Percentiles rank a stretch among this genome's conserved stretches.
Evolutionary conservation across 2,113 vertebrate genomes (phyloP).

Genomic region (Psophia crepitans): DNA sequence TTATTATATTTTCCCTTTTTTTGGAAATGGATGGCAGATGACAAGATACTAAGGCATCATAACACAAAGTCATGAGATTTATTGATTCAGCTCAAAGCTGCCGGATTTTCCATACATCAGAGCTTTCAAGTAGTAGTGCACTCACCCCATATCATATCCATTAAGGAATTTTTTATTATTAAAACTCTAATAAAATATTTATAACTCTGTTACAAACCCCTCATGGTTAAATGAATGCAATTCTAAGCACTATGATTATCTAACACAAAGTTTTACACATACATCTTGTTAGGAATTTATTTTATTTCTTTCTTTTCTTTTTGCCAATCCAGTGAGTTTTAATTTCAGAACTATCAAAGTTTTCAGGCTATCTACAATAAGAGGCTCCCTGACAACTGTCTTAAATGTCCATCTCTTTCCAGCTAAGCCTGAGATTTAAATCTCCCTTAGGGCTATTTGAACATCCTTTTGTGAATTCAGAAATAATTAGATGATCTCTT

Average conservation of each 20-base stretch:
- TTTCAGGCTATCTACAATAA: background rate
- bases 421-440: conserved; percentile 49
- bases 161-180: conserved; percentile 69
- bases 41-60: conserved; percentile 54
- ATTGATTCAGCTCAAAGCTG: conserved; percentile 69
- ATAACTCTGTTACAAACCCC: conserved; percentile 66
- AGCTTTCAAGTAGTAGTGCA: conserved; percentile 51
- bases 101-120: conserved; percentile 60
- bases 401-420: background rate
- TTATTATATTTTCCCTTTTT: conserved; percentile 38
- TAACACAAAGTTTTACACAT: conserved; percentile 42
- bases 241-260: conserved; percentile 50
- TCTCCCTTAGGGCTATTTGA: conserved; percentile 34
- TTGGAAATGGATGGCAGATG: conserved; percentile 43
- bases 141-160: conserved; percentile 59
- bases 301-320: background rate
- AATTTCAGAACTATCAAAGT: conserved; percentile 9
- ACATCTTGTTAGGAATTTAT: background rate
- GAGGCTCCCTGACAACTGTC: background rate
- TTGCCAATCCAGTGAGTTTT: background rate
- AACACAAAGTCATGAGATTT: conserved; percentile 63
- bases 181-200: conserved; percentile 78
- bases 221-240: conserved; percentile 60
- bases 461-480: conserved; percentile 62
- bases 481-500: conserved; percentile 72